phyloP scores from a whole-genome alignment of 2,797 vertebrate species.

The Melanotaenia parkinsoni region DNA sequence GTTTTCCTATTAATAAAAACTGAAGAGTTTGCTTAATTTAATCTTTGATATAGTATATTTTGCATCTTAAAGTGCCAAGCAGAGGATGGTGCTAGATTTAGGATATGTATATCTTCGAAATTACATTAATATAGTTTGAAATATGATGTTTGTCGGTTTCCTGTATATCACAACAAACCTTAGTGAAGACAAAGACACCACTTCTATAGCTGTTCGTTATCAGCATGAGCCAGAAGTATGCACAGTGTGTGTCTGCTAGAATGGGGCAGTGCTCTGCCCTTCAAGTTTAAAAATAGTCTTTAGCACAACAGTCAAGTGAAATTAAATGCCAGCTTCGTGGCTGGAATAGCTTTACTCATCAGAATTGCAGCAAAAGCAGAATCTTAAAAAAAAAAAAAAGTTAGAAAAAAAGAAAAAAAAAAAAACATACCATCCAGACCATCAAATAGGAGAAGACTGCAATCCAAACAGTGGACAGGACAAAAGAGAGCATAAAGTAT shows the following conservation, averaged over 20 bases:
- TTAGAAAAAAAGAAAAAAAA: background rate
- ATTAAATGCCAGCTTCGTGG: background rate
- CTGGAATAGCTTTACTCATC: too few relatives aligned
- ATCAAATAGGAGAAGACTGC: constrained; percentile 97
- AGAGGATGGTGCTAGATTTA: background rate
- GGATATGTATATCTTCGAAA: background rate
- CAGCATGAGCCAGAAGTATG: background rate
- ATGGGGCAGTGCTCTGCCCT: background rate
- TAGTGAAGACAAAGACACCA: background rate
- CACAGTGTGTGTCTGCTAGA: background rate
- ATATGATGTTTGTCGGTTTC: background rate
- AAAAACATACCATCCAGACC: constrained; percentile 95
- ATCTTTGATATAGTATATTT: background rate
- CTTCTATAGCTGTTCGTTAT: background rate
- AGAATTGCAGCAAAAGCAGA: background rate
- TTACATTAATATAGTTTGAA: background rate
- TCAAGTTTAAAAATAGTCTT: background rate
- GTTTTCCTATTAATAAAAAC: background rate
- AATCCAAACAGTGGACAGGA: constrained; percentile 95
- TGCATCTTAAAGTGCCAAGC: background rate
- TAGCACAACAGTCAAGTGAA: background rate
- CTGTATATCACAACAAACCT: too few relatives aligned
- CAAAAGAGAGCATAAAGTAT: constrained; percentile 94
- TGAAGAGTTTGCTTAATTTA: background rate
- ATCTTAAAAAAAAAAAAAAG: background rate